phyloP scores from a whole-genome alignment of 2,113 vertebrate genomes.

The Sialia sialis region DNA sequence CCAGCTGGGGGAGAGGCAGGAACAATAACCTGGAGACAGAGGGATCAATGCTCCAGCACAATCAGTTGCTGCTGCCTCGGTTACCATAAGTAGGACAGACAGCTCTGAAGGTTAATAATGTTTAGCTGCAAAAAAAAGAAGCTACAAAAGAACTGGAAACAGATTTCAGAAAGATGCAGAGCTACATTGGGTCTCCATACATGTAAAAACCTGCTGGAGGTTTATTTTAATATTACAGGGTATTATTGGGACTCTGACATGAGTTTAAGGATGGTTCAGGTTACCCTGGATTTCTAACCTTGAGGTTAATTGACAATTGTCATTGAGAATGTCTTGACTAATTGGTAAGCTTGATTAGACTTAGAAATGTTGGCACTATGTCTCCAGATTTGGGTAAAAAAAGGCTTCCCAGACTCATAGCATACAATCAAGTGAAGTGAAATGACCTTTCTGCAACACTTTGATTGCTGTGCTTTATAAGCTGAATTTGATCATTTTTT shows the following conservation, averaged over 20 bases:
- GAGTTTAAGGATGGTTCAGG: not conserved
- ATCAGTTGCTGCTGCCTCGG: not conserved
- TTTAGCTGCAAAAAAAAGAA: not conserved
- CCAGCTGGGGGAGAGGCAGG: not conserved
- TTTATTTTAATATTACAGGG: not conserved
- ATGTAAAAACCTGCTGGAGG: not conserved
- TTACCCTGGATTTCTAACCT: slow-evolving; percentile 28
- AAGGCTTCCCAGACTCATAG: not conserved
- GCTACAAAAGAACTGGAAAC: not conserved
- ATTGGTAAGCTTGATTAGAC: slow-evolving; percentile 44
- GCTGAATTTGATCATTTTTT: not conserved
- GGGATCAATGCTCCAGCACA: not conserved
- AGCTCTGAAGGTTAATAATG: slow-evolving; percentile 12
- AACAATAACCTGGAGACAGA: not conserved
- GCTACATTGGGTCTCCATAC: not conserved
- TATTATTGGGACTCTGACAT: not conserved
- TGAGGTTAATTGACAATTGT: slow-evolving; percentile 62
- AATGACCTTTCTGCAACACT: slow-evolving; percentile 26
- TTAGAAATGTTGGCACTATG: not conserved
- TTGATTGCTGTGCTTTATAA: slow-evolving; percentile 27
- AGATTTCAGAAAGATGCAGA: not conserved
- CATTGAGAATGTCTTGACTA: slow-evolving; percentile 11
- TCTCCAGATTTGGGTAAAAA: not conserved
- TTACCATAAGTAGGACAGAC: not conserved
- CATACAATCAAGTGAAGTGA: slow-evolving; percentile 25